These are phyloP conservation scores for Helleia helle DNA, from an alignment of 2,888 invertebrate genomes.

Conservation along the genomic window DNA sequence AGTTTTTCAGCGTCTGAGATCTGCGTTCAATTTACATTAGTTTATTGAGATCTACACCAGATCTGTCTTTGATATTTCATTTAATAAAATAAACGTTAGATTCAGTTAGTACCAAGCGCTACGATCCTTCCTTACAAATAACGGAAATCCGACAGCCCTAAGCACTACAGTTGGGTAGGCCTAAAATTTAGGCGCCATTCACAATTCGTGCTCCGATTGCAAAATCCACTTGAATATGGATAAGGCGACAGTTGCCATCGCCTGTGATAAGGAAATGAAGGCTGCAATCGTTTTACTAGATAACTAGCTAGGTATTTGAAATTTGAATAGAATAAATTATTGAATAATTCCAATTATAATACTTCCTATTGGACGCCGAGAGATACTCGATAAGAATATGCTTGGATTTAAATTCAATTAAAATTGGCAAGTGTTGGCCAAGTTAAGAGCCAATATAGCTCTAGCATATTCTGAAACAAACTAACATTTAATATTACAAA, in stretches of 20 bases:
- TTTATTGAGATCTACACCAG: too few species aligned
- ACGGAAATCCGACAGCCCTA: background rate
- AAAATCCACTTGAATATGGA: slow-evolving; percentile 23
- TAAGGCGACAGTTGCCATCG: slow-evolving; percentile 16
- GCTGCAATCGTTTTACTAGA: background rate
- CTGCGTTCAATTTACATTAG: too few species aligned
- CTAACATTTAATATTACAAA: too few species aligned
- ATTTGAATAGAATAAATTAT: slow-evolving; percentile 3
- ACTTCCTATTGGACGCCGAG: background rate
- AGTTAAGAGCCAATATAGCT: too few species aligned
- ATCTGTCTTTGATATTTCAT: too few species aligned
- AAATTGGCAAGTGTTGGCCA: slow-evolving; percentile 1
- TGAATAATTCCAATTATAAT: slow-evolving; percentile 4
- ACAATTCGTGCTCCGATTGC: slow-evolving; percentile 20
- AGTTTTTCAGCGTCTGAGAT: too few species aligned
- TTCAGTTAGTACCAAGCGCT: too few species aligned
- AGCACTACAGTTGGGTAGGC: slow-evolving; percentile 8
- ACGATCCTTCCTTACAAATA: too few species aligned
- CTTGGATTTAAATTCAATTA: background rate
- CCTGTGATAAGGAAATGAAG: slow-evolving; percentile 7
- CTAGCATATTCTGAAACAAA: too few species aligned
- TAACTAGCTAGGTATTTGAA: slow-evolving; percentile 5
- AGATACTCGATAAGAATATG: background rate
- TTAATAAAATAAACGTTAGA: too few species aligned
- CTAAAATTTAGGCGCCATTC: slow-evolving; percentile 8